Evolutionary conservation across 2,888 invertebrate species (phyloP).

Genomic region (Eupithecia subfuscata): DNA sequence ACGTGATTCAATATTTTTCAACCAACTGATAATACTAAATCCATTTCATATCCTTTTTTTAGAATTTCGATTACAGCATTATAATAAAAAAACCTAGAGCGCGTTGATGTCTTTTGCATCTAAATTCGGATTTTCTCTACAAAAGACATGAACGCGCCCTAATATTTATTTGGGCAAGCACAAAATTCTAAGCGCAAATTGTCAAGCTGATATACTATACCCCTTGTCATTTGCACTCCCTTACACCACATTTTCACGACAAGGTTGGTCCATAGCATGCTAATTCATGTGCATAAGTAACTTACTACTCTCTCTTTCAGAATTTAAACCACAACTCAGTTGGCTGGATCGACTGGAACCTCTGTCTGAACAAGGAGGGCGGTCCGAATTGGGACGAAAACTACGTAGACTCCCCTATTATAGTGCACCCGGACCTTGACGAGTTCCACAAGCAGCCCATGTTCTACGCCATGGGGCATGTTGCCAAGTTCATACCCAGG

Average conservation of each 20-base stretch:
- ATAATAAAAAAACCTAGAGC: not conserved
- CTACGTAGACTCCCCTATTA: constrained; percentile 90
- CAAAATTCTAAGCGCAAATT: not conserved
- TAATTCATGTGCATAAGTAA: no score
- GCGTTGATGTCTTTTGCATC: not conserved
- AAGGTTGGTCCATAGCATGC: no score
- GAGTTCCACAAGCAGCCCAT: constrained; percentile 96
- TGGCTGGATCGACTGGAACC: constrained; percentile 97
- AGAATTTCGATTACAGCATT: not conserved
- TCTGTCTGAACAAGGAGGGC: constrained; percentile 88
- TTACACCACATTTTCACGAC: no score
- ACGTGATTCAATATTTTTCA: not conserved
- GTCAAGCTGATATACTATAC: not conserved
- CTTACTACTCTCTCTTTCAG: constrained; percentile 61
- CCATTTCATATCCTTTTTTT: no score
- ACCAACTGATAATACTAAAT: no score
- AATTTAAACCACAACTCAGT: constrained; percentile 89
- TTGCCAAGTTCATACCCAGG: constrained; percentile 88
- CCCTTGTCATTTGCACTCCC: not conserved
- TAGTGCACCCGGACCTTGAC: constrained; percentile 77
- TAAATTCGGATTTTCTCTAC: not conserved
- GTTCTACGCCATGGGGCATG: constrained; percentile 94
- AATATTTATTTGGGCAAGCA: not conserved
- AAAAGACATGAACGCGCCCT: not conserved
- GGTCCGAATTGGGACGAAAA: constrained; percentile 93